Conservation (phyloP, 2,113 vertebrate species). For the Numida meleagris region DNA sequence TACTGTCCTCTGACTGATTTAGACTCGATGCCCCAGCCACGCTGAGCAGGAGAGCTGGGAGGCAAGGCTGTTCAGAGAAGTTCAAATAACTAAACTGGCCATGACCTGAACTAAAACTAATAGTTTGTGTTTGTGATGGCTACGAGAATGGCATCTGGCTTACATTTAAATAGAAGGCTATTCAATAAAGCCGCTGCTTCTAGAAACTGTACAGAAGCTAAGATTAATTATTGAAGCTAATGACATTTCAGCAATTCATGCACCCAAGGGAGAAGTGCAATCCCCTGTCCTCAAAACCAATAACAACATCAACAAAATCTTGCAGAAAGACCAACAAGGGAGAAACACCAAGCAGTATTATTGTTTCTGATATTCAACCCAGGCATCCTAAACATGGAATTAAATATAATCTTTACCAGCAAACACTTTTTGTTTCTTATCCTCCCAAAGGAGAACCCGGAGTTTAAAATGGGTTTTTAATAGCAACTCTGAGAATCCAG, state of each 20-base stretch:
- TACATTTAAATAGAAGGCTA: constrained; percentile 46
- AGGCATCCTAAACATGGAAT: constrained; percentile 40
- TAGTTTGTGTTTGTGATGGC: constrained; percentile 71
- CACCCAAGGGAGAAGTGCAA: constrained; percentile 48
- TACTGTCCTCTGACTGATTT: neutral
- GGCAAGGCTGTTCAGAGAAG: constrained; percentile 14
- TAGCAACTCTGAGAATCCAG: constrained; percentile 59
- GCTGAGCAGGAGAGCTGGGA: neutral
- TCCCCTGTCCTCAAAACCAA: neutral
- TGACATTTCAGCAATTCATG: neutral
- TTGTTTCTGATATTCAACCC: constrained; percentile 24
- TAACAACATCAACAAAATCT: neutral
- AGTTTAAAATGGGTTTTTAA: constrained; percentile 55
- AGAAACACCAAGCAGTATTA: neutral
- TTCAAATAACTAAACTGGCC: constrained; percentile 67
- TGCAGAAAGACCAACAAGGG: neutral
- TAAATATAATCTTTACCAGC: constrained; percentile 56
- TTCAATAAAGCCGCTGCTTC: constrained; percentile 61
- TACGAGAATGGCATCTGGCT: constrained; percentile 61
- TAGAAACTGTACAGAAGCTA: constrained; percentile 56
- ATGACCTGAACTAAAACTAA: constrained; percentile 69
- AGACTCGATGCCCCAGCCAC: neutral
- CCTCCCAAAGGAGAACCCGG: constrained; percentile 25
- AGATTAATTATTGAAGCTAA: constrained; percentile 41
- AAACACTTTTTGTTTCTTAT: neutral